Conservation (phyloP, 2,113 vertebrate genomes). For the Cygnus atratus region DNA sequence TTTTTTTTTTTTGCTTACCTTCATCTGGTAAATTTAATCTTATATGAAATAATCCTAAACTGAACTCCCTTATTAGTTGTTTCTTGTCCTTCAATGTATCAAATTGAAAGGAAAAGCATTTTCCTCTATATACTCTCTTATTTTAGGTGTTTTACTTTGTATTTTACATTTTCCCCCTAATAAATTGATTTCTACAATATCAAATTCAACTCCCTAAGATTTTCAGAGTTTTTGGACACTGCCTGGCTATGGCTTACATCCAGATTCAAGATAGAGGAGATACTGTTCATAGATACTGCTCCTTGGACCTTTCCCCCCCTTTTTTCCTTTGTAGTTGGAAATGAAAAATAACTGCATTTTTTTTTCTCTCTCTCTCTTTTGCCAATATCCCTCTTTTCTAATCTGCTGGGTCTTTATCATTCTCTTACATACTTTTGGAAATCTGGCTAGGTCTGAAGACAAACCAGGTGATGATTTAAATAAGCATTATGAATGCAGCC, state of each 20-base stretch:
- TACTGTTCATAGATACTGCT: background rate
- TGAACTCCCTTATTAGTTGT: background rate
- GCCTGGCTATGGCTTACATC: background rate
- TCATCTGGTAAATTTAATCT: background rate
- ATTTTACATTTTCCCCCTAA: background rate
- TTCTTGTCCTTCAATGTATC: background rate
- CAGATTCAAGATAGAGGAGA: background rate
- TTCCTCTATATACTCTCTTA: background rate
- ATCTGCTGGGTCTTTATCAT: background rate
- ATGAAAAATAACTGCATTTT: background rate
- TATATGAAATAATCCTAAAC: background rate
- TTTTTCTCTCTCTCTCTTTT: background rate
- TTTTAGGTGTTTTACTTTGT: background rate
- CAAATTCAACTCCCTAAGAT: background rate
- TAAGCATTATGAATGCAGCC: background rate
- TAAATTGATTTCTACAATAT: background rate
- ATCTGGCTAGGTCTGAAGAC: background rate
- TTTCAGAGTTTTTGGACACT: background rate
- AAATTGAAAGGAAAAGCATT: background rate
- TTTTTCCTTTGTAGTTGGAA: background rate
- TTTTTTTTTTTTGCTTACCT: background rate
- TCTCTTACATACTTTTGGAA: conserved; percentile 33
- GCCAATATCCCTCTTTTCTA: background rate
- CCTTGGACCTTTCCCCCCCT: background rate
- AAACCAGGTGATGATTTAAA: conserved; percentile 34